These are phyloP conservation scores for Pseudanteris insignis DNA, from an alignment of 2,888 invertebrate species.

Conservation along the genomic window DNA sequence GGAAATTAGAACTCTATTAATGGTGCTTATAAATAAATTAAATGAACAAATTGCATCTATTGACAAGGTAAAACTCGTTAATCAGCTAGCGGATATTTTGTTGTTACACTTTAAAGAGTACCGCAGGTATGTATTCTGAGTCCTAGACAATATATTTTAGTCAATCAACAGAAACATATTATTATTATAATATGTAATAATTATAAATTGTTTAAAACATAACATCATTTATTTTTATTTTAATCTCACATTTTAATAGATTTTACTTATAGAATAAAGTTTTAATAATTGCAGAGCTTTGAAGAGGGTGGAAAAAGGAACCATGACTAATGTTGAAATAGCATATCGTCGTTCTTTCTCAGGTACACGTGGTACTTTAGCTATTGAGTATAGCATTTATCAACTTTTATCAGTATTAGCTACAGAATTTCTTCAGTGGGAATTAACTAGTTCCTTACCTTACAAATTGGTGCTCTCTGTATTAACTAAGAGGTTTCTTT, in stretches of 20 bases:
- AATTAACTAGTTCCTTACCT: conserved; percentile 75
- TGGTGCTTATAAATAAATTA: conserved; percentile 64
- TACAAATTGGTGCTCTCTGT: conserved; percentile 73
- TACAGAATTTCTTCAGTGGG: conserved; percentile 75
- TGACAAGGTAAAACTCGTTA: conserved; percentile 64
- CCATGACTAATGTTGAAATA: conserved; percentile 53
- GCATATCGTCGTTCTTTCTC: conserved; percentile 59
- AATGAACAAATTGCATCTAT: conserved; percentile 62
- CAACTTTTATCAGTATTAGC: conserved; percentile 70
- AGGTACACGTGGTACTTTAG: conserved; percentile 54
- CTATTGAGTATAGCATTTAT: conserved; percentile 71
- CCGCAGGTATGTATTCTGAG: conserved; percentile 65
- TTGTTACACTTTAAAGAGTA: conserved; percentile 74
- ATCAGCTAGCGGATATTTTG: conserved; percentile 69
- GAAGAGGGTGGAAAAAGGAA: conserved; percentile 56
- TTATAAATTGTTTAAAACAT: too few relatives aligned
- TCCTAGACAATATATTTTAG: not conserved
- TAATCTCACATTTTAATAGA: too few relatives aligned
- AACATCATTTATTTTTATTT: conserved; percentile 1
- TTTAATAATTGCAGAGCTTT: conserved; percentile 54
- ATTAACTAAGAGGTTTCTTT: conserved; percentile 71
- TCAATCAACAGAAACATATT: too few relatives aligned
- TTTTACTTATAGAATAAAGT: too few relatives aligned
- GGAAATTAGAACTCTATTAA: conserved; percentile 65
- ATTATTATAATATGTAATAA: too few relatives aligned